Conservation (phyloP, 2,888 invertebrate genomes). For the Yponomeuta sedellus region DNA sequence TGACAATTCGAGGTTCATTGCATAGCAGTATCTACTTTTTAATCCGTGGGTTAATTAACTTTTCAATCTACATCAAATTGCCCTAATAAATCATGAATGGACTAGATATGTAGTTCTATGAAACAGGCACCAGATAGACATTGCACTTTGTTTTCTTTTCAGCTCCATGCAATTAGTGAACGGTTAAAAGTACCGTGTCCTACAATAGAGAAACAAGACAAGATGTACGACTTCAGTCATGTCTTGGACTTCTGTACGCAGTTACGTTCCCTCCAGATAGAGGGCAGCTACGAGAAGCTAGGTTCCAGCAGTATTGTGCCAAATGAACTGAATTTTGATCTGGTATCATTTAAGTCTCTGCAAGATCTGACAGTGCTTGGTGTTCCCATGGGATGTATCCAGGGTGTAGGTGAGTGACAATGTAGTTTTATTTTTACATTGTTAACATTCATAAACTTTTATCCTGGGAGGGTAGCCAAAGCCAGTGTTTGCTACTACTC, state of each 20-base stretch:
- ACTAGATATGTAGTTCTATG: too few relatives aligned
- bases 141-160: constrained; percentile 39
- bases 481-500: too few relatives aligned
- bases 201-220: constrained; percentile 84
- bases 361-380: constrained; percentile 81
- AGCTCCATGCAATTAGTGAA: constrained; percentile 94
- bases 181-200: constrained; percentile 92
- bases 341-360: constrained; percentile 89
- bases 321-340: constrained; percentile 86
- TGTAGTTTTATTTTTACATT: constrained; percentile 14
- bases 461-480: too few relatives aligned
- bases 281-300: constrained; percentile 80
- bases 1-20: too few relatives aligned
- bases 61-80: too few relatives aligned
- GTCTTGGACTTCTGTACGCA: constrained; percentile 92
- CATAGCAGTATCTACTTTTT: too few relatives aligned
- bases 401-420: constrained; percentile 68
- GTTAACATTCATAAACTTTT: constrained; percentile 11
- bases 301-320: constrained; percentile 91
- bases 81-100: too few relatives aligned
- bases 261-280: constrained; percentile 80
- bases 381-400: constrained; percentile 82
- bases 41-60: too few relatives aligned
- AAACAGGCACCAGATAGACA: too few relatives aligned
- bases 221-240: constrained; percentile 92